These are phyloP conservation scores for Odontocerum albicorne DNA, from an alignment of 2,888 invertebrate genomes.

Conservation along the genomic window DNA sequence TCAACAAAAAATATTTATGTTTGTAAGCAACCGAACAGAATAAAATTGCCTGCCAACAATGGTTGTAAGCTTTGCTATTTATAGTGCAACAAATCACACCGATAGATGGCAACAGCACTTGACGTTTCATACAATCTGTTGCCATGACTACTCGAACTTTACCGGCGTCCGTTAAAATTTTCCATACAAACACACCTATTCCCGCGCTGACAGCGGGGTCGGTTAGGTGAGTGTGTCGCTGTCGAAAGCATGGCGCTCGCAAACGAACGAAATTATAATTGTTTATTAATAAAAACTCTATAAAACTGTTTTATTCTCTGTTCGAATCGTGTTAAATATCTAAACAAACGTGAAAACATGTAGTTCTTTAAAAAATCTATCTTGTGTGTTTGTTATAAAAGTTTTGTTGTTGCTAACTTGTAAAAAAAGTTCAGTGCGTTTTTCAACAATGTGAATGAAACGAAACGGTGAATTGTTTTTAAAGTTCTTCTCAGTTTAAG, in stretches of 20 bases:
- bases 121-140: constrained; percentile 10
- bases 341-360: constrained; percentile 2
- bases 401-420: neutral
- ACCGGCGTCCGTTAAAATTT: constrained; percentile 22
- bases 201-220: constrained; percentile 26
- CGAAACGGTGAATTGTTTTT: constrained; percentile 15
- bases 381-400: constrained; percentile 7
- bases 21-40: too few relatives aligned
- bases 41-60: too few relatives aligned
- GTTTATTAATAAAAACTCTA: constrained; percentile 16
- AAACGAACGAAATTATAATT: constrained; percentile 8
- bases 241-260: constrained; percentile 11
- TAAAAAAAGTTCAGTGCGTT: constrained; percentile 4
- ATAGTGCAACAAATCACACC: neutral
- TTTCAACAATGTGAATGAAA: constrained; percentile 9
- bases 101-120: constrained; percentile 4
- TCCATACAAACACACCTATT: constrained; percentile 18
- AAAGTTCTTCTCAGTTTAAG: constrained; percentile 18
- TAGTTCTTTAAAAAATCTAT: constrained; percentile 9
- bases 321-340: constrained; percentile 7
- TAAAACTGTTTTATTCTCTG: constrained; percentile 10
- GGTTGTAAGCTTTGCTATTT: constrained; percentile 1
- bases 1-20: too few relatives aligned
- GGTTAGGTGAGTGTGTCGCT: constrained; percentile 3
- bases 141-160: constrained; percentile 27